Evolutionary conservation across 1,140 invertebrate species (phyloP).

Genomic region (Tetragnatha versicolor): DNA sequence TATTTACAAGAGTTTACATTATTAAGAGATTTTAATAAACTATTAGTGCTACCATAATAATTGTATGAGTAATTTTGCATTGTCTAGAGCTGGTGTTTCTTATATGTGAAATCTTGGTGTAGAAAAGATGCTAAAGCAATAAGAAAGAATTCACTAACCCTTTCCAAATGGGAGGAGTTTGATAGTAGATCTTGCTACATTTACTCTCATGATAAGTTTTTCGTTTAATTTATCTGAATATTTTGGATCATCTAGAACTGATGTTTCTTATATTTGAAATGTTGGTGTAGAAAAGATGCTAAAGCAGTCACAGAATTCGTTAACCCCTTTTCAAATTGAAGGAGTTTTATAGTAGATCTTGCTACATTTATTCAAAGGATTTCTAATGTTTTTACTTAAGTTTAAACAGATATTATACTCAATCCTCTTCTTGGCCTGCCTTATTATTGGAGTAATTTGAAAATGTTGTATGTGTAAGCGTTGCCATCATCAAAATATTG

Average conservation of each 20-base stretch:
- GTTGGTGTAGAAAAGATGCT: constrained; percentile 4
- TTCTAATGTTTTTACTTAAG: too few relatives aligned
- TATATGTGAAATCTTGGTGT: background rate
- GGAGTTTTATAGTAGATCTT: background rate
- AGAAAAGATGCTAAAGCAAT: background rate
- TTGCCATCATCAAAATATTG: too few relatives aligned
- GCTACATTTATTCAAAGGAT: background rate
- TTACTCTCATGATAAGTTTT: background rate
- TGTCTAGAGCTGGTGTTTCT: background rate
- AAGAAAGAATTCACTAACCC: background rate
- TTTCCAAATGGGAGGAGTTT: background rate
- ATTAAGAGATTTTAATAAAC: background rate
- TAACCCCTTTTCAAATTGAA: background rate
- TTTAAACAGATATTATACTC: too few relatives aligned
- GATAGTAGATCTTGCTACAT: background rate
- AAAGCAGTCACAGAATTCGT: background rate
- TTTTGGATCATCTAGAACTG: background rate
- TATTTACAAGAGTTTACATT: background rate
- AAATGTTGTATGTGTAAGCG: too few relatives aligned
- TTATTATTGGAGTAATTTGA: too few relatives aligned
- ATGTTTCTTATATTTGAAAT: background rate
- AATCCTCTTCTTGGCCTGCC: too few relatives aligned
- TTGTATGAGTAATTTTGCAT: background rate
- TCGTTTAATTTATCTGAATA: background rate
- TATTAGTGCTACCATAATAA: background rate